Conservation (phyloP, 1,140 invertebrate genomes). For the Tetragonula clypearis region DNA sequence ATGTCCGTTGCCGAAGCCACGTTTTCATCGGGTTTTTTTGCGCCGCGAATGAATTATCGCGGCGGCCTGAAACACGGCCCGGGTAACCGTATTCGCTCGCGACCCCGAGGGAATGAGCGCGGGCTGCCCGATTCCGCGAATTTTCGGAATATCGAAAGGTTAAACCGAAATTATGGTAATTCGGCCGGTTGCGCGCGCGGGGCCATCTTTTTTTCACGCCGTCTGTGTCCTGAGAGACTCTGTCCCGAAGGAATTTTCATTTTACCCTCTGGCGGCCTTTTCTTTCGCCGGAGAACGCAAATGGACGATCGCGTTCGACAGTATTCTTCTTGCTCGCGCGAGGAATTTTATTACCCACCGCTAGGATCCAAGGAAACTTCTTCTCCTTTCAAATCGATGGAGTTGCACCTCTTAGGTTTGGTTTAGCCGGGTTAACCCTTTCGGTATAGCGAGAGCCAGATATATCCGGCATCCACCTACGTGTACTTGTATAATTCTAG, state of each 20-base stretch:
- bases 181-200: neutral
- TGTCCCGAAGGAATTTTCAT: neutral
- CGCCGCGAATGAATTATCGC: slow-evolving; percentile 56
- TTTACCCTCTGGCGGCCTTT: neutral
- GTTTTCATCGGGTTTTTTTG: slow-evolving; percentile 61
- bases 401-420: too few relatives aligned
- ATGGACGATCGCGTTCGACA: neutral
- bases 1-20: slow-evolving; percentile 65
- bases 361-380: too few relatives aligned
- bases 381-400: too few relatives aligned
- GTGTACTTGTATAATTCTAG: too few relatives aligned
- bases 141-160: neutral
- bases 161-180: neutral
- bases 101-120: slow-evolving; percentile 30
- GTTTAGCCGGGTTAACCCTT: too few relatives aligned
- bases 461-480: too few relatives aligned
- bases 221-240: neutral
- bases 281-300: neutral
- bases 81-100: slow-evolving; percentile 9
- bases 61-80: slow-evolving; percentile 13
- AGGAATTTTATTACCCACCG: too few relatives aligned
- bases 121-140: slow-evolving; percentile 13
- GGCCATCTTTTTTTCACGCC: neutral
- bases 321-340: neutral
- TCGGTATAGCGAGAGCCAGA: too few relatives aligned